Evolutionary conservation across 2,797 vertebrate species (phyloP), one percentile per base, ranked within the genome.

Genomic region (Sternotherus odoratus): DNA sequence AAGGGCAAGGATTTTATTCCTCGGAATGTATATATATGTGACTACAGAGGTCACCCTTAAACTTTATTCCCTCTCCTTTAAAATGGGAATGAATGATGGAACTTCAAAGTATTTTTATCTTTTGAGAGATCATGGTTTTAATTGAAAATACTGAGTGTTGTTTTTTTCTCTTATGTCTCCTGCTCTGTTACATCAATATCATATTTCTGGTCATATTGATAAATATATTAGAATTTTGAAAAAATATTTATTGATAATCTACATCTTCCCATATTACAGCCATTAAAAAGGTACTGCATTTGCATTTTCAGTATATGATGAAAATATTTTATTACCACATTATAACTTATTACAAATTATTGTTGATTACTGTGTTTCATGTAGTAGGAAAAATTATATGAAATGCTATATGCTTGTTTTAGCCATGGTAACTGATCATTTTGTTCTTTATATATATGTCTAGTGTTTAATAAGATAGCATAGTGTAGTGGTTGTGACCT

Each of bases 61-160:
- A n/a, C 28, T 63, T 33, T 51, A 24, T 0, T 0, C 1, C 57
- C 0, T 88, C 39, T 80, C 60, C 6, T 0, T 1, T 28, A 36
- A 81, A 81, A 72, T 6, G 46, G 26, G 15, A 23, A 75, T 26
- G 46, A 46, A 43, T 43, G 8, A 13, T 75, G 26, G 26, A 75
- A 75, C 72, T 63, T 63, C 9, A 36, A 36, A 69, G n/a, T 69
- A 66, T 69, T 36, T 69, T 69, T 69, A 69, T 36, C 63, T 36
- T 69, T 39, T 39, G n/a, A 69, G n/a, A 69, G n/a, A 69, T 39
- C 0, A 8, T 28, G 0, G 0, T 69, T 86, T 79, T 77, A 0
- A 54, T 69, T 66, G 74, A 66, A 48, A 54, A 82, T 92, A 66
- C n/a, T 36, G n/a, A 21, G 19, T 56, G 75, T 19, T 19, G 84